A percentile compares a stretch with the other conserved stretches of the same genome.
Evolutionary conservation across 2,888 invertebrate species (phyloP).

Genomic region (Nymphalis polychloros): DNA sequence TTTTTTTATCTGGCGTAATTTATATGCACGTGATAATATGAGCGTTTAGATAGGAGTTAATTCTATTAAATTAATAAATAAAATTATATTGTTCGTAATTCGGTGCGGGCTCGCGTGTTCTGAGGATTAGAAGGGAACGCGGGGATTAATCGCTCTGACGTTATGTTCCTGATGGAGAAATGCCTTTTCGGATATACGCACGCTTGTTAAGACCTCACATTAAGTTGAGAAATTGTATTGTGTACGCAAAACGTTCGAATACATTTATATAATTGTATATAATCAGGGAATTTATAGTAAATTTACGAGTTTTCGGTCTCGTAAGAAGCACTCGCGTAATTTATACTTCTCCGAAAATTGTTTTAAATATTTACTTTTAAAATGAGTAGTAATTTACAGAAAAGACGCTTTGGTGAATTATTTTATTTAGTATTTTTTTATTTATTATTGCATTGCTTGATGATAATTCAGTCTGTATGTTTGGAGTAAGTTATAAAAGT

Average conservation of each 20-base stretch:
- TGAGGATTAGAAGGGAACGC: slow-evolving; percentile 56
- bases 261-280: neutral
- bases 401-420: too few relatives aligned
- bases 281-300: neutral
- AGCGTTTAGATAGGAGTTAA: slow-evolving; percentile 27
- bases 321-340: too few relatives aligned
- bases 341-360: too few relatives aligned
- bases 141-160: slow-evolving; percentile 66
- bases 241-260: slow-evolving; percentile 10
- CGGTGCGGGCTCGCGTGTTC: slow-evolving; percentile 71
- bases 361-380: too few relatives aligned
- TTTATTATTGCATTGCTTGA: too few relatives aligned
- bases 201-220: slow-evolving; percentile 34
- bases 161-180: slow-evolving; percentile 58
- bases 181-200: slow-evolving; percentile 41
- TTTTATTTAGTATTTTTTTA: too few relatives aligned
- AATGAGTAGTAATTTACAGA: too few relatives aligned
- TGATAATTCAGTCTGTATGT: too few relatives aligned
- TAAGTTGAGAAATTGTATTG: slow-evolving; percentile 28
- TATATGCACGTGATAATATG: slow-evolving; percentile 15
- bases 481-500: too few relatives aligned
- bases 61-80: slow-evolving; percentile 58
- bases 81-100: slow-evolving; percentile 45
- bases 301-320: too few relatives aligned
- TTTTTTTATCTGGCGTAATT: slow-evolving; percentile 20